phyloP scores from a whole-genome alignment of 2,113 vertebrate genomes.

The Mustelus asterias region DNA sequence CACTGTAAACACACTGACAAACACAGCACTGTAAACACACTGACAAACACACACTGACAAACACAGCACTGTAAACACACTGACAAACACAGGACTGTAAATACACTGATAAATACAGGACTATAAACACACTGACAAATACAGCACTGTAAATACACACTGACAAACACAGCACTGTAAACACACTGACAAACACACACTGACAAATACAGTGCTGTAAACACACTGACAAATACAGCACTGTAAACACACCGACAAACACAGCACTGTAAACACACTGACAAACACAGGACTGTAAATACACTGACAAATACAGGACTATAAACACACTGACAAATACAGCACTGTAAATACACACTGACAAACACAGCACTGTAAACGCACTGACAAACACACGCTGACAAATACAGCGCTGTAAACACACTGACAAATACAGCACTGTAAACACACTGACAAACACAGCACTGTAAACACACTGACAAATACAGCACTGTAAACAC shows the following conservation, averaged over 20 bases:
- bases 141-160: too few species aligned
- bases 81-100: too few species aligned
- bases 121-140: too few species aligned
- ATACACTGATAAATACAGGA: too few species aligned
- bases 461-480: background rate
- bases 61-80: too few species aligned
- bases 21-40: too few species aligned
- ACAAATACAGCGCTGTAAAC: background rate
- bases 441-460: background rate
- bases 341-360: background rate
- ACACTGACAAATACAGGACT: background rate
- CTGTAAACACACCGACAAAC: background rate
- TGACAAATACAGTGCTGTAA: background rate
- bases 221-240: background rate
- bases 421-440: background rate
- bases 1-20: too few species aligned
- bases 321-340: background rate
- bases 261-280: too few species aligned
- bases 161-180: too few species aligned
- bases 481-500: background rate
- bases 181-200: slow-evolving; percentile 18
- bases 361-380: background rate
- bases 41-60: too few species aligned
- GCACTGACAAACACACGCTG: background rate
- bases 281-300: too few species aligned